phyloP scores from a whole-genome alignment of 2,113 vertebrate species.

The Ophiodon elongatus region DNA sequence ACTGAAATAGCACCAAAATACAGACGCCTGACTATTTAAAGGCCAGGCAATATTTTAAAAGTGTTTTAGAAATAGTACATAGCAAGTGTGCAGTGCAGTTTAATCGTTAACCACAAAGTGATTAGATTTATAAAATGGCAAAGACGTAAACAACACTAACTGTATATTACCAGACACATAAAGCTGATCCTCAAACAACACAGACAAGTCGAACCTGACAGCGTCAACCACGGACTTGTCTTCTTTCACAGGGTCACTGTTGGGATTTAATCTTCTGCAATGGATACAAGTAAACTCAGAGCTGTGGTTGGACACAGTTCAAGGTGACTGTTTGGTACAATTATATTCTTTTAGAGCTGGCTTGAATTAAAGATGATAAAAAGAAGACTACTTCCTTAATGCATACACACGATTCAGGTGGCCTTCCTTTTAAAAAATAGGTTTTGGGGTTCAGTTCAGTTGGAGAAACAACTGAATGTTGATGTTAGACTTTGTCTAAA shows the following conservation, averaged over 20 bases:
- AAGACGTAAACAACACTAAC: slow-evolving; percentile 74
- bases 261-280: slow-evolving; percentile 52
- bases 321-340: slow-evolving; percentile 55
- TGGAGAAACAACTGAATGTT: slow-evolving; percentile 72
- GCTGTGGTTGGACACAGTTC: slow-evolving; percentile 50
- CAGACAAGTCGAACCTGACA: slow-evolving; percentile 43
- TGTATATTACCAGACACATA: slow-evolving; percentile 69
- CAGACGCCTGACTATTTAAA: slow-evolving; percentile 65
- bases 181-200: slow-evolving; percentile 69
- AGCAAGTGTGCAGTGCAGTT: slow-evolving; percentile 81
- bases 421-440: slow-evolving; percentile 64
- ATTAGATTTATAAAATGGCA: slow-evolving; percentile 75
- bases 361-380: slow-evolving; percentile 56
- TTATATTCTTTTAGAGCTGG: slow-evolving; percentile 57
- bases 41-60: slow-evolving; percentile 69
- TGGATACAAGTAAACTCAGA: slow-evolving; percentile 54
- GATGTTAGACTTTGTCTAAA: slow-evolving; percentile 76
- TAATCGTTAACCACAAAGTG: slow-evolving; percentile 77
- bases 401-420: slow-evolving; percentile 63
- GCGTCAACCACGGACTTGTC: slow-evolving; percentile 37
- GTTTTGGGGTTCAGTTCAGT: slow-evolving; percentile 52
- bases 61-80: slow-evolving; percentile 70
- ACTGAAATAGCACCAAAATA: slow-evolving; percentile 83
- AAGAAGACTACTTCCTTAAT: slow-evolving; percentile 62
- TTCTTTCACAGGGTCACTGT: slow-evolving; percentile 41